Evolutionary conservation across 2,113 vertebrate genomes (phyloP), one percentile per base, ranked within the genome.

Genomic region (Planiliza haematocheilus): DNA sequence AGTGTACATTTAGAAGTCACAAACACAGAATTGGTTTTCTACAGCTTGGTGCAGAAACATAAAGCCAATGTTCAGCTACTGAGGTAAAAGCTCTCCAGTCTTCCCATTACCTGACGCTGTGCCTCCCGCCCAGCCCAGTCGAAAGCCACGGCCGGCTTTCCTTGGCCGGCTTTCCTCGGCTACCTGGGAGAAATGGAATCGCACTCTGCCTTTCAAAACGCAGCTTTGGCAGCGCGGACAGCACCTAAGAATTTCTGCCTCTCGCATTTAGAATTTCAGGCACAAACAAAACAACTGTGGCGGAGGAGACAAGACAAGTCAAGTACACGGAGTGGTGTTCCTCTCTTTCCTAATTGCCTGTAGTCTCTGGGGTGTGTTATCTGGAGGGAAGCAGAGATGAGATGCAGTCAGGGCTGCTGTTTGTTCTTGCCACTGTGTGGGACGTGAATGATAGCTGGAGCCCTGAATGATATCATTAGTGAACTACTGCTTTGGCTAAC

Each of bases 341-440:
- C 67, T 86, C 80, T 75, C 86, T 74, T 42, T 70, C 77, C 80
- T 92, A 91, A 93, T 93, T 93, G 88, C 84, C 88, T 91, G 77
- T 71, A 73, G 77, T 86, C 88, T 91, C 85, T 66, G 60, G 77
- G 83, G 78, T 86, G 71, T 72, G 74, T 79, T 86, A 81, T 85
- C 68, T 83, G 59, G 58, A 74, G 77, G 79, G 64, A 80, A 69
- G 68, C 80, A 82, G 84, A 87, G 84, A 86, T 81, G 88, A 81
- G 87, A 84, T 86, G 74, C 75, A 83, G 82, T 83, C 86, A 63
- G 73, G 60, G 79, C 72, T 48, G 75, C 76, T 88, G 86, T 91
- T 86, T 89, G 86, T 87, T 89, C 79, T 69, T 70, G 76, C 73
- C 59, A 60, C 69, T 88, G 79, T 89, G 86, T 82, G 78, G 86